Evolutionary conservation across 2,797 vertebrate species (phyloP), one percentile per base, ranked within the genome.

Genomic region (Acanthiza pusilla): DNA sequence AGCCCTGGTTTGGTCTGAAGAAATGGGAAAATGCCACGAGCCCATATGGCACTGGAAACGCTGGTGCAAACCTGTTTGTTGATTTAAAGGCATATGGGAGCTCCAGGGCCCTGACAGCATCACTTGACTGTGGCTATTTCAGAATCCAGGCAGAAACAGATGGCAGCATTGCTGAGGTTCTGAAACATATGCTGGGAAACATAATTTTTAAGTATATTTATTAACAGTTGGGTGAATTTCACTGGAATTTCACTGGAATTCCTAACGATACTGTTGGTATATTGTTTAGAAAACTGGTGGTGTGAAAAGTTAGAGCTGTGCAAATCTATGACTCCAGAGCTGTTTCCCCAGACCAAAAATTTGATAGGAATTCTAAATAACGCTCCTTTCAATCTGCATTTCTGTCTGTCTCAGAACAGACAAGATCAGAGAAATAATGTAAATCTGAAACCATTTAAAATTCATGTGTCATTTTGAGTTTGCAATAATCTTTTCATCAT

Each of bases 401-500:
- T 94, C 53, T 76, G 58, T 65, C 47, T 76, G 60, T 18, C 53
- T 91, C 29, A 42, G 70, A 88, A 65, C 18, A 89, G 74, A 86
- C 15, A 60, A 48, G 83, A 91, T 88, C 53, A 85, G 63, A 86
- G 58, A 88, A 94, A 91, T 85, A 79, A 88, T 55, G 57, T 45
- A 68, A 92, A 87, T 91, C 48, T 75, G 81, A 91, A 88, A 51
- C 21, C 3, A 32, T 47, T 92, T 88, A 63, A 76, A 92, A 95
- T 83, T 85, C 75, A 65, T 36, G 55, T 92, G 93, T 86, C 95
- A 81, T 92, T 92, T 36, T 70, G 62, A 85, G 75, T 93, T 93
- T 85, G 77, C 67, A 81, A 54, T 79, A 73, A 95, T 95, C 86
- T 96, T 94, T 91, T 93, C 88, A 88, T 91, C 89, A 60, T 72